Evolutionary conservation across 1,140 invertebrate species (phyloP).

Genomic region (Agrypnia vestita): DNA sequence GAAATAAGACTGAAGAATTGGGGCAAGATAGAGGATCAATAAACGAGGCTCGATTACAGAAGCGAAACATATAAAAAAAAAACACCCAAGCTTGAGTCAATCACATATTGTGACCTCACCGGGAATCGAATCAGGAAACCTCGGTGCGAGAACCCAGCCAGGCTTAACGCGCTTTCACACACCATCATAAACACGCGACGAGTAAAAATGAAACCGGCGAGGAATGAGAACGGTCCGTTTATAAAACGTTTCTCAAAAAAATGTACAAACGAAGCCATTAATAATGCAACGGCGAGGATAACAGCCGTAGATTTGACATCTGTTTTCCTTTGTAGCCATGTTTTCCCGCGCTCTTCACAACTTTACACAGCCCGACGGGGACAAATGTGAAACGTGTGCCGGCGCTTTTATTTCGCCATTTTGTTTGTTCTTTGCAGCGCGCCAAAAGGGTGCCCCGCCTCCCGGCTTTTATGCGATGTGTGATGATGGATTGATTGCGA

Average conservation of each 20-base stretch:
- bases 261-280: conserved; percentile 28
- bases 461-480: neutral
- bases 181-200: neutral
- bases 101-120: too few species aligned
- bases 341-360: conserved; percentile 32
- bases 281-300: conserved; percentile 35
- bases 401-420: conserved; percentile 17
- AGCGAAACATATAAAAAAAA: too few species aligned
- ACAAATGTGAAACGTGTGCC: conserved; percentile 36
- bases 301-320: conserved; percentile 39
- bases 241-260: neutral
- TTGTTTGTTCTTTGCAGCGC: conserved; percentile 13
- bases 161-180: conserved; percentile 6
- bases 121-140: too few species aligned
- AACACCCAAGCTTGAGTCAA: too few species aligned
- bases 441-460: conserved; percentile 1
- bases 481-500: conserved; percentile 21
- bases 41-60: too few species aligned
- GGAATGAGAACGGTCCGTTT: conserved; percentile 5
- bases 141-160: too few species aligned
- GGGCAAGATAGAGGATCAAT: too few species aligned
- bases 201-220: neutral
- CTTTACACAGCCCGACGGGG: conserved; percentile 29
- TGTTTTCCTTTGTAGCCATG: conserved; percentile 43
- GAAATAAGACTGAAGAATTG: too few species aligned